Percentiles rank a stretch among this genome's conserved stretches.
Conservation (phyloP, 2,888 invertebrate genomes). For the Parnassius apollo region DNA sequence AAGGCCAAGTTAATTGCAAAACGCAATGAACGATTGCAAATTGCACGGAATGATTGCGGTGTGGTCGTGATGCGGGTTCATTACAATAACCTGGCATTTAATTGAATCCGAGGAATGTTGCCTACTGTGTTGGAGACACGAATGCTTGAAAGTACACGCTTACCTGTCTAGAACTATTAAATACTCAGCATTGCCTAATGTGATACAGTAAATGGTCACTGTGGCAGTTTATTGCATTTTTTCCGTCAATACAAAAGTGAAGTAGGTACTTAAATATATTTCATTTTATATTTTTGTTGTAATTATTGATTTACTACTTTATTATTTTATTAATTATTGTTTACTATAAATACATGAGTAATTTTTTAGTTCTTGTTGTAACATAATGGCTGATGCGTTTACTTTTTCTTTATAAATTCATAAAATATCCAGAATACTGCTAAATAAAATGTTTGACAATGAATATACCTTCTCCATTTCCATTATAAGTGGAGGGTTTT, state of each 20-base stretch:
- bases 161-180: constrained; percentile 22
- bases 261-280: too few species aligned
- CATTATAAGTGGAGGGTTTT: too few species aligned
- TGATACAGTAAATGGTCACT: constrained; percentile 15
- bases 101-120: constrained; percentile 63
- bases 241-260: constrained; percentile 2
- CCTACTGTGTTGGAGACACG: constrained; percentile 42
- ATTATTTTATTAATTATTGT: background rate
- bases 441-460: too few species aligned
- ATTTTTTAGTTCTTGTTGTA: too few species aligned
- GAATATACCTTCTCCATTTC: too few species aligned
- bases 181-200: constrained; percentile 21
- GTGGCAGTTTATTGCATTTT: constrained; percentile 9
- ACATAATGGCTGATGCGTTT: too few species aligned
- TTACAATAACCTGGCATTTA: constrained; percentile 72
- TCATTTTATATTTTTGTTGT: background rate
- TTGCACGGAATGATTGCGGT: constrained; percentile 63
- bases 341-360: background rate
- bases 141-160: constrained; percentile 30
- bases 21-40: constrained; percentile 68
- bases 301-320: background rate
- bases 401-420: too few species aligned
- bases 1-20: constrained; percentile 66
- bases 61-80: constrained; percentile 63
- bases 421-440: too few species aligned